phyloP scores from a whole-genome alignment of 2,888 invertebrate genomes.

The Tyria jacobaeae region DNA sequence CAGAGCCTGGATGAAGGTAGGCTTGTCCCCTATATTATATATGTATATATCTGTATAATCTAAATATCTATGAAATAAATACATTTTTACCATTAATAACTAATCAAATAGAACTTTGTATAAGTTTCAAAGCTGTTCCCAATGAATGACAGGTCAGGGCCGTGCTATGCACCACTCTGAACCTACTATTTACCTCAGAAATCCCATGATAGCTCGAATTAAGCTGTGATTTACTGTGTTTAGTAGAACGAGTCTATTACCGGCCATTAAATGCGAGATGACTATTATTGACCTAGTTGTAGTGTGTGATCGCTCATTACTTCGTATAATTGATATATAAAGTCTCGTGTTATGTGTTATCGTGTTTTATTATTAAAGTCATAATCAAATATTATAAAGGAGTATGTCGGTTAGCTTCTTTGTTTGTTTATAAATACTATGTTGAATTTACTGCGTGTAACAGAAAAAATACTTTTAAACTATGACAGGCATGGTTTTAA shows the following conservation, averaged over 20 bases:
- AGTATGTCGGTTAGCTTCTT: background rate
- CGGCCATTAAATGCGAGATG: slow-evolving; percentile 34
- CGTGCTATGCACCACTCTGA: background rate
- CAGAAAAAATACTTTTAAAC: too few species aligned
- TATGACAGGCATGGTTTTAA: too few species aligned
- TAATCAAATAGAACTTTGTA: background rate
- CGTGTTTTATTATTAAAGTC: background rate
- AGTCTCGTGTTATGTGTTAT: background rate
- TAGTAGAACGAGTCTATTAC: slow-evolving; percentile 28
- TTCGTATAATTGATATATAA: slow-evolving; percentile 5
- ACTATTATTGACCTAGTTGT: slow-evolving; percentile 39
- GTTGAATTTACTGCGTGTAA: too few species aligned
- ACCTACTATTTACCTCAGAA: slow-evolving; percentile 7
- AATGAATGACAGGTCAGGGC: background rate
- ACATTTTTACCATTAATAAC: background rate
- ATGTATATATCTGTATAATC: background rate
- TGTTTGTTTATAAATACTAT: too few species aligned
- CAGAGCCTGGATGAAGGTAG: background rate
- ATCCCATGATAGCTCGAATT: slow-evolving; percentile 18
- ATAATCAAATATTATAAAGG: background rate
- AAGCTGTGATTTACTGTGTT: slow-evolving; percentile 21
- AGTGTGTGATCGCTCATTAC: slow-evolving; percentile 12
- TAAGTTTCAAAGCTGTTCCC: background rate
- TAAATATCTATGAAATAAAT: background rate
- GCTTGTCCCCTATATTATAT: background rate